phyloP scores from a whole-genome alignment of 2,797 vertebrate genomes.

The Periophthalmus magnuspinnatus region DNA sequence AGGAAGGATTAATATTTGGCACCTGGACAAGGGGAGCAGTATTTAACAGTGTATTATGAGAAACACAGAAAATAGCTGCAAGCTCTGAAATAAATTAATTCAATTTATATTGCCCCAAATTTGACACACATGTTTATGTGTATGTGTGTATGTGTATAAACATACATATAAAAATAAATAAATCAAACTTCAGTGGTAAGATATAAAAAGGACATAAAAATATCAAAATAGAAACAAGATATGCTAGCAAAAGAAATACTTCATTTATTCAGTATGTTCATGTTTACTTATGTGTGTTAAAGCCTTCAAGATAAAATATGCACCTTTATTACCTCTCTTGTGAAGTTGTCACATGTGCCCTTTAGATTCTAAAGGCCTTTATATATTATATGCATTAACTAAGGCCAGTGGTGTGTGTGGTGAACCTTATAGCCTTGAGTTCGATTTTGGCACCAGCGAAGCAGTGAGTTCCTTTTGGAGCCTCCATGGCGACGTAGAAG shows the following conservation, averaged over 20 bases:
- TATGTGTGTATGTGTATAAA: too few relatives aligned
- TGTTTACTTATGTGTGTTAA: neutral
- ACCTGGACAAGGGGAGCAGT: neutral
- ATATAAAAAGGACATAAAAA: too few relatives aligned
- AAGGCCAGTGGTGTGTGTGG: neutral
- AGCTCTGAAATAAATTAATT: neutral
- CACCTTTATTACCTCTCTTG: neutral
- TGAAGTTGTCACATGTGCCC: neutral
- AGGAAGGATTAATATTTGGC: neutral
- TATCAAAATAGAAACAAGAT: too few relatives aligned
- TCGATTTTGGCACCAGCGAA: conserved; percentile 83
- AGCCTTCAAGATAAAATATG: neutral
- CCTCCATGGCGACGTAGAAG: conserved; percentile 82
- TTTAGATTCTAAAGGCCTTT: conserved; percentile 1
- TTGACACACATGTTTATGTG: too few relatives aligned
- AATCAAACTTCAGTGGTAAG: too few relatives aligned
- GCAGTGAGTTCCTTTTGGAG: conserved; percentile 82
- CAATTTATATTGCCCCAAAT: neutral
- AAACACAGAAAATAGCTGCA: neutral
- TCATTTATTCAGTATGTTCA: neutral
- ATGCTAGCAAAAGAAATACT: neutral
- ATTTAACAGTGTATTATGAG: neutral
- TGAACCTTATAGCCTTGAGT: conserved; percentile 82
- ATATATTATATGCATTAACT: neutral
- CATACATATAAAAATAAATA: too few relatives aligned